A percentile compares a stretch with the other conserved stretches of the same genome.
phyloP scores from a whole-genome alignment of 2,797 vertebrate genomes.

The Anguilla obscura region DNA sequence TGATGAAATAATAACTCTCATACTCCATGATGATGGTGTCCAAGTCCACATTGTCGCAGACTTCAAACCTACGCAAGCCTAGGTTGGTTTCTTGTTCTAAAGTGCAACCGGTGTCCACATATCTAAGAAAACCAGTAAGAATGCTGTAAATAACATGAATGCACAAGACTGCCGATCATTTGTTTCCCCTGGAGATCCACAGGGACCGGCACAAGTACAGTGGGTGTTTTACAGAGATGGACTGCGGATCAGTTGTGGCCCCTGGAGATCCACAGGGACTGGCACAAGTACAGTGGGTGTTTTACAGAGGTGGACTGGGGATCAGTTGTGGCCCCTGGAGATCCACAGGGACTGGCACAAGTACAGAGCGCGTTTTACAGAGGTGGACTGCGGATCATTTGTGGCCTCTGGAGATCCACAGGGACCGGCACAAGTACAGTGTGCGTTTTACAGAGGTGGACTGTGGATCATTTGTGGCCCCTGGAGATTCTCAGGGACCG shows the following conservation, averaged over 20 bases:
- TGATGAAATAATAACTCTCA: constrained; percentile 91
- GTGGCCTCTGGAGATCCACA: background rate
- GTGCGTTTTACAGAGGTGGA: background rate
- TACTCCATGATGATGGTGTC: constrained; percentile 94
- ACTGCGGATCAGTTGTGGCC: background rate
- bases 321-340: no score
- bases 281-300: background rate
- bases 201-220: background rate
- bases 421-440: background rate
- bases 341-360: no score
- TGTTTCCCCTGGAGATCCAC: background rate
- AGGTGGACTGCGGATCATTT: background rate
- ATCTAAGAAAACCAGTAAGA: constrained; percentile 66
- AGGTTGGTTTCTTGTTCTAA: constrained; percentile 87
- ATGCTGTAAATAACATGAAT: background rate
- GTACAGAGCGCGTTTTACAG: background rate
- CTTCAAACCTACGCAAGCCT: constrained; percentile 80
- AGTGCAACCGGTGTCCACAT: constrained; percentile 76
- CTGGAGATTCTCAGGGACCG: no score
- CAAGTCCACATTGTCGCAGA: constrained; percentile 93
- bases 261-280: background rate
- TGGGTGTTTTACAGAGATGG: background rate
- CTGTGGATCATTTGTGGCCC: no score
- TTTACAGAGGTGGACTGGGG: background rate
- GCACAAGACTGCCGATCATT: background rate